Evolutionary conservation across 2,113 vertebrate species (phyloP).

Genomic region (Potamarius usumacintae): DNA sequence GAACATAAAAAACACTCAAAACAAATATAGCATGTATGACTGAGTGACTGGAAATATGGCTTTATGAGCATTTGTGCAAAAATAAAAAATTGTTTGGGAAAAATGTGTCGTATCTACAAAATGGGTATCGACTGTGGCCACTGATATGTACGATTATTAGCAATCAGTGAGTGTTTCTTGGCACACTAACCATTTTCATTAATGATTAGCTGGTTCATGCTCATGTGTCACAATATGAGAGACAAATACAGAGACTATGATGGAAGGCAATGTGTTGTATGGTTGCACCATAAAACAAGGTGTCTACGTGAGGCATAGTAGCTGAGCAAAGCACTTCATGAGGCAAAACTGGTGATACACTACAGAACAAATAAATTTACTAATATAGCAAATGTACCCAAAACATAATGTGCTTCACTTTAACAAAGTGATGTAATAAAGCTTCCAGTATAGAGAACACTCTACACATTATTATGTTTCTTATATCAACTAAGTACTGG

Average conservation of each 20-base stretch:
- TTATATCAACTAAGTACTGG: conserved; percentile 5
- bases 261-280: conserved; percentile 48
- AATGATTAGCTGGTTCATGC: conserved; percentile 45
- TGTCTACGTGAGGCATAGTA: conserved; percentile 34
- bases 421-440: conserved; percentile 11
- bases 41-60: conserved; percentile 10
- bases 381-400: conserved; percentile 26
- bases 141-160: conserved; percentile 21
- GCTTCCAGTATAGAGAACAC: conserved; percentile 7
- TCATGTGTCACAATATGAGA: conserved; percentile 29
- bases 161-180: conserved; percentile 45
- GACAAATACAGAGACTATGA: conserved; percentile 30
- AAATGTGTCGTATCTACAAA: conserved; percentile 10
- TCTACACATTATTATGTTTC: conserved; percentile 8
- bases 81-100: neutral
- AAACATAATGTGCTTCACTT: conserved; percentile 32
- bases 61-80: conserved; percentile 20
- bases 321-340: conserved; percentile 41
- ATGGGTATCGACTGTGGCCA: conserved; percentile 11
- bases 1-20: conserved; percentile 17
- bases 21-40: conserved; percentile 5
- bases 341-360: conserved; percentile 50
- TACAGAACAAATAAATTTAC: conserved; percentile 27
- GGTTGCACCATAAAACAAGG: conserved; percentile 32
- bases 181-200: conserved; percentile 44